Conservation (phyloP, 1,140 invertebrate species). For the Drosophila cardini region DNA sequence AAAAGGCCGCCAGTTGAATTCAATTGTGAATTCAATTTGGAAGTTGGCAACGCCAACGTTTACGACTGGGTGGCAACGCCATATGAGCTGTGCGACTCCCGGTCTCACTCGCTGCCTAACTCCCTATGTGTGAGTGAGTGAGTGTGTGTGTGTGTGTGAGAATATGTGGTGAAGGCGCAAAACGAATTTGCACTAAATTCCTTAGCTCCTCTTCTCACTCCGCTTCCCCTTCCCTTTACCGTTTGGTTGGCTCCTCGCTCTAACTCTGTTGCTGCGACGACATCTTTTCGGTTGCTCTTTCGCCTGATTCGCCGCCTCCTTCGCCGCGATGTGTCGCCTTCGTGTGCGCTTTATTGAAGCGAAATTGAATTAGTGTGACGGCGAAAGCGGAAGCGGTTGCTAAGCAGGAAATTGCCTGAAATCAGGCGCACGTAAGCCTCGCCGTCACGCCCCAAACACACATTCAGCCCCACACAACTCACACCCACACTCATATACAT, state of each 20-base stretch:
- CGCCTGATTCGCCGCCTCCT: conserved; percentile 11
- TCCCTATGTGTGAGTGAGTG: not conserved
- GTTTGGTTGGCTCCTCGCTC: too few species aligned
- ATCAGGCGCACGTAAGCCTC: conserved; percentile 73
- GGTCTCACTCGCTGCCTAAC: not conserved
- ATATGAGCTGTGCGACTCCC: conserved; percentile 30
- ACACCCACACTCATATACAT: conserved; percentile 10
- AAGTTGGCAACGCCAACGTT: conserved; percentile 70
- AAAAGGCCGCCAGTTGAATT: conserved; percentile 68
- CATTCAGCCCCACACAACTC: not conserved
- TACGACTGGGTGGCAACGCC: conserved; percentile 54
- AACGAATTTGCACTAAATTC: conserved; percentile 75
- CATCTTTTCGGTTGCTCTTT: conserved; percentile 33
- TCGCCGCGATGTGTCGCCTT: conserved; percentile 51
- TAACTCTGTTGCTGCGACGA: conserved; percentile 10
- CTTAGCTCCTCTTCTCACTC: conserved; percentile 33
- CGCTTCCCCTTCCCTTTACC: not conserved
- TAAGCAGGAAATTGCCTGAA: conserved; percentile 80
- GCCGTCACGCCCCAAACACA: conserved; percentile 11
- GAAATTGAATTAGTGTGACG: conserved; percentile 78
- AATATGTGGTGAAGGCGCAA: conserved; percentile 52
- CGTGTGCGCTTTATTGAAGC: conserved; percentile 74
- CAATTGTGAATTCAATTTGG: conserved; percentile 77
- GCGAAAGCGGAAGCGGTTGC: conserved; percentile 78
- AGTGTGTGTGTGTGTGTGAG: conserved; percentile 9